phyloP scores from a whole-genome alignment of 92 coral and sea anemone species.

The Epizoanthus stellaris region DNA sequence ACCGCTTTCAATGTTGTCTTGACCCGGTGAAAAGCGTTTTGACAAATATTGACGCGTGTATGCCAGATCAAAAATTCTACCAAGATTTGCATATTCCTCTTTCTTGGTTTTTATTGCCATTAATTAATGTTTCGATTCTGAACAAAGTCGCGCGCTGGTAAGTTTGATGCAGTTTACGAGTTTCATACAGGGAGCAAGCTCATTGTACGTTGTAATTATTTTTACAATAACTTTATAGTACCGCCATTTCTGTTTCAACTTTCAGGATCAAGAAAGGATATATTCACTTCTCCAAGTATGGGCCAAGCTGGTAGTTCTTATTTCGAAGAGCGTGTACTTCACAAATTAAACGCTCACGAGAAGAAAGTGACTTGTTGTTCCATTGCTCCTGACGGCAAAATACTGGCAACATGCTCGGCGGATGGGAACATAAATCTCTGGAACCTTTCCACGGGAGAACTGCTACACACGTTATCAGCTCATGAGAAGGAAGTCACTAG shows the following conservation, averaged over 20 bases:
- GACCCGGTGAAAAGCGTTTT: not conserved
- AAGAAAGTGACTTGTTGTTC: slow-evolving; percentile 74
- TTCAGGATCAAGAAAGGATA: slow-evolving; percentile 40
- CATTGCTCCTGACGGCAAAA: slow-evolving; percentile 78
- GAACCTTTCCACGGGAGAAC: slow-evolving; percentile 80
- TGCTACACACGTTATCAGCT: slow-evolving; percentile 67
- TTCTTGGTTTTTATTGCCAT: not conserved
- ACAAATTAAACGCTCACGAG: slow-evolving; percentile 72
- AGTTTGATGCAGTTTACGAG: not conserved
- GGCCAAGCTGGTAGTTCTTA: slow-evolving; percentile 72
- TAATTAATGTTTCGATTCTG: not conserved
- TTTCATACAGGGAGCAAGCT: too few species aligned
- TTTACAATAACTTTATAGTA: not conserved
- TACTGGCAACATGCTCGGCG: slow-evolving; percentile 85
- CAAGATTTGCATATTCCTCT: slow-evolving; percentile 27
- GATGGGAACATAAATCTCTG: slow-evolving; percentile 83
- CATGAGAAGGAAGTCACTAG: slow-evolving; percentile 83
- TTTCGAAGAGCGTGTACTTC: slow-evolving; percentile 72
- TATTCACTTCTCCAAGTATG: slow-evolving; percentile 48
- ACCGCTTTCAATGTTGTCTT: too few species aligned
- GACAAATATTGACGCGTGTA: slow-evolving; percentile 4
- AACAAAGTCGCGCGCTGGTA: slow-evolving; percentile 5
- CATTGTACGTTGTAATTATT: too few species aligned
- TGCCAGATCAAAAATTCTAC: not conserved
- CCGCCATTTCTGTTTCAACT: not conserved